phyloP scores from a whole-genome alignment of 2,888 invertebrate genomes.

The Heliconius aoede region DNA sequence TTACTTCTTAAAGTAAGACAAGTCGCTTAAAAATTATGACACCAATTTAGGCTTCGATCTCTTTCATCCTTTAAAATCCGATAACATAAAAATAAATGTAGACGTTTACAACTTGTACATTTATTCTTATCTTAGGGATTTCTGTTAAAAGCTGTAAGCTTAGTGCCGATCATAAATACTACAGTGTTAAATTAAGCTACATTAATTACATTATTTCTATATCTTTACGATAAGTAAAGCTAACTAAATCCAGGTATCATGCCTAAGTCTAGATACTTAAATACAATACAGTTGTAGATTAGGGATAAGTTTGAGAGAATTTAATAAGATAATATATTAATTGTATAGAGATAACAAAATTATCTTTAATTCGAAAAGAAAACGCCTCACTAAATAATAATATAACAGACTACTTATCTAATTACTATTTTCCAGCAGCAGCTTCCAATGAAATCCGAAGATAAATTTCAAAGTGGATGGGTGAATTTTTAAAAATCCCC shows the following conservation, averaged over 20 bases:
- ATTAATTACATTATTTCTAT: too few species aligned
- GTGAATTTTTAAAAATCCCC: constrained; percentile 24
- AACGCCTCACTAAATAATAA: background rate
- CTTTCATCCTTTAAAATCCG: background rate
- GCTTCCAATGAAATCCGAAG: constrained; percentile 13
- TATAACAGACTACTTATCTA: constrained; percentile 21
- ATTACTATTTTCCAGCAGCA: constrained; percentile 25
- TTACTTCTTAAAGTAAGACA: too few species aligned
- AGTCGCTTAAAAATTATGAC: background rate
- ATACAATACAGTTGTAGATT: background rate
- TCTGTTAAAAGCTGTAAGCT: background rate
- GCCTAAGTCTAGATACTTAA: background rate
- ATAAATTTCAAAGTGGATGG: constrained; percentile 31
- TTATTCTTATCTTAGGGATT: background rate
- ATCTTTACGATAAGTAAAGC: too few species aligned
- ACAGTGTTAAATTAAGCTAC: too few species aligned
- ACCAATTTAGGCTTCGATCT: background rate
- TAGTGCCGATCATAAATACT: background rate
- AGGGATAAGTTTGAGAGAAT: too few species aligned
- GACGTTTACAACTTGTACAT: background rate
- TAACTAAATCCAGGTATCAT: background rate
- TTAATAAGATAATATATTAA: too few species aligned
- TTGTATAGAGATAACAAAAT: background rate
- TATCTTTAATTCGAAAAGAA: background rate
- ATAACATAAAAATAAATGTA: background rate